Evolutionary conservation across 2,888 invertebrate species (phyloP), one percentile per base, ranked within the genome.

Genomic region (Cyclophora punctaria): DNA sequence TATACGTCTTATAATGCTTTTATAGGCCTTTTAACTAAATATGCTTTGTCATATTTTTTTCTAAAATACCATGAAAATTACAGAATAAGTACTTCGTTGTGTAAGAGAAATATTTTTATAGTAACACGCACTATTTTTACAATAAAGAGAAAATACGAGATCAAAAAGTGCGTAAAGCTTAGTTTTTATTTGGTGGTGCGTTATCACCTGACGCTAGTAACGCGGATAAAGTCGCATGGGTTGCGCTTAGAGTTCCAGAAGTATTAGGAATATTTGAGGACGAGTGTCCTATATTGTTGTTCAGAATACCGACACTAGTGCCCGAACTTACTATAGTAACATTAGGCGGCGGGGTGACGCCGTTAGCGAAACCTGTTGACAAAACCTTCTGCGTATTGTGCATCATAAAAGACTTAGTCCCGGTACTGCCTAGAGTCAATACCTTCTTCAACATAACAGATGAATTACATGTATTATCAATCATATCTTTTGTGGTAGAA

Each of bases 401-500:
- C 88, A 89, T 88, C 80, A 89, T 81, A 52, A 87, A 89, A 0
- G 89, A 88, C 53, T 89, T 89, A 3, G 83, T 78, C 0, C 86
- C 88, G 0, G 87, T 71, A 47, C 88, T 88, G 46, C 89, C 89
- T 42, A 89, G 62, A 42, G 89, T 89, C 2, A 89, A 67, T 0
- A 89, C 89, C 58, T 89, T 88, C 57, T 89, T 89, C 55, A 89
- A 63, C 89, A 89, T 89, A 5, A 89, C 82, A 3, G 89, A 89
- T 0, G 89, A 89, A 55, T 87, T 88, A 58, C 89, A 88, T 0
- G 88, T 84, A 53, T 87, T 89, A 49, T 89, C 89, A 33, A 89
- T 88, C 84, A 89, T 85, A 55, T 88, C 89, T 68, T 88, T 89
- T 0, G 86, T 82, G 0, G 87, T 87, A 1, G 87, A 84, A 52